Conservation (phyloP, 2,888 invertebrate genomes). For the Drosophila parthenogenetica region DNA sequence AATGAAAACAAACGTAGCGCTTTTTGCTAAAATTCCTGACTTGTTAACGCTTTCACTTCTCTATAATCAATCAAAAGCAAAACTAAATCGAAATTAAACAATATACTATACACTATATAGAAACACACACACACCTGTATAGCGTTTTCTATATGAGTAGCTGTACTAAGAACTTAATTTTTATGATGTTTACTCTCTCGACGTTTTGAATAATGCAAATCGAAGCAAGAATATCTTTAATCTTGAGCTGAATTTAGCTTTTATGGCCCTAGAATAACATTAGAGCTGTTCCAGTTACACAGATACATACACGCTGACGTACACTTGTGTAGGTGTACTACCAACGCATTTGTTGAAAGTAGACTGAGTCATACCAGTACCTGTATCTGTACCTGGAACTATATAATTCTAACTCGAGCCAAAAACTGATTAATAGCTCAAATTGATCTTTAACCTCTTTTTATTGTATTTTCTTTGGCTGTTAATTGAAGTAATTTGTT, state of each 20-base stretch:
- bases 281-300: constrained; percentile 70
- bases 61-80: constrained; percentile 32
- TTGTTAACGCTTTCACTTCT: constrained; percentile 38
- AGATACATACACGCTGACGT: constrained; percentile 23
- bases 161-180: constrained; percentile 13
- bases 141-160: background rate
- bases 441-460: constrained; percentile 28
- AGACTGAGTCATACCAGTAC: constrained; percentile 44
- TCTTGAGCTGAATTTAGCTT: constrained; percentile 35
- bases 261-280: constrained; percentile 69
- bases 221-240: constrained; percentile 30
- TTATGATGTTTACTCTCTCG: constrained; percentile 15
- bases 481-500: constrained; percentile 30
- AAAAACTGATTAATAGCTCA: constrained; percentile 31
- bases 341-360: constrained; percentile 48
- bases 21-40: constrained; percentile 36
- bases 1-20: constrained; percentile 38
- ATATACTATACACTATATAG: background rate
- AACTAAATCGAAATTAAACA: constrained; percentile 37
- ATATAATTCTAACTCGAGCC: constrained; percentile 11
- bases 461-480: constrained; percentile 3
- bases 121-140: background rate
- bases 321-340: constrained; percentile 30
- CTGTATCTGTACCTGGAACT: constrained; percentile 10
- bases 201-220: constrained; percentile 63